Evolutionary conservation across 1,140 invertebrate species (phyloP), one percentile per base, ranked within the genome.

Genomic region (Episyrphus balteatus): DNA sequence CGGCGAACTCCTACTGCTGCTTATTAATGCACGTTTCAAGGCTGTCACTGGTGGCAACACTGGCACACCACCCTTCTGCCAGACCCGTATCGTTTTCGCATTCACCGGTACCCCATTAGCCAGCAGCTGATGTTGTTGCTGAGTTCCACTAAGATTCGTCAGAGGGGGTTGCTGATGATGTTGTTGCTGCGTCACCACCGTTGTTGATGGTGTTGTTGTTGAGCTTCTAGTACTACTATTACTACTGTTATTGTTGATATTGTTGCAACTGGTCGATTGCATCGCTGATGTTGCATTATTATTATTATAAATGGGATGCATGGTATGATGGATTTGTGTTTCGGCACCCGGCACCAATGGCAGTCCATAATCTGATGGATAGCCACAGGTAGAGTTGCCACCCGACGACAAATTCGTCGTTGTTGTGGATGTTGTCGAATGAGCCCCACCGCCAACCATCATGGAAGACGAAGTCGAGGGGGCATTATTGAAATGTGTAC

Each of bases 61-160:
- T 37, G 85, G 85, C 37, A 86, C 82, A 15, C 78, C 81, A 47
- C 85, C 84, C 42, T 84, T 82, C 59, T 88, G 85, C 86, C 86
- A 89, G 46, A 89, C 84, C 30, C 86, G 76, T 56, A 88, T 74
- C 48, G 86, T 86, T 63, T 86, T 86, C 38, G 84, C 82, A 56
- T 76, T 76, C 32, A 73, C 69, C 21, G 73, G 70, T 42, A 61
- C 59, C 7, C 59, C 62, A 64, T 64, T 65, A 37, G 63, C 57
- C 44, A 61, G 42, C 18, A 63, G 47, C 40, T 62, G 59, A 44
- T 64, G 62, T 40, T 66, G 62, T 21, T 64, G 44, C 45, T 26
- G 21, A 26, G 21, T 26, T 26, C 21, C 21, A 8, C 21, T 26
- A 5, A 26, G 21, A 8, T 26, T 26, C 21, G 21, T 26, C 8